Conservation (phyloP, 2,113 vertebrate genomes). For the Dissostichus mawsoni region DNA sequence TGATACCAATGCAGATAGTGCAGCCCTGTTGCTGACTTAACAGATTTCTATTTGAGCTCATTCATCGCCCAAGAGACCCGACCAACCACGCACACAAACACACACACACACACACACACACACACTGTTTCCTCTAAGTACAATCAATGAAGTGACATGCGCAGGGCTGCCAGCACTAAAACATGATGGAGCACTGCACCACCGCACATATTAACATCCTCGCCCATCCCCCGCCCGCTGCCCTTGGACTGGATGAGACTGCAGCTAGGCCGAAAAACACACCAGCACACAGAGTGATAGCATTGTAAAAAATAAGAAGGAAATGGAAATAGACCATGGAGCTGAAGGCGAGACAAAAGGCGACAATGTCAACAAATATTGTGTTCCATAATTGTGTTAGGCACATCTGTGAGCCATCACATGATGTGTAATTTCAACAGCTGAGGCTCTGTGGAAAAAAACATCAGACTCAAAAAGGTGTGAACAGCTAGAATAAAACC, state of each 20-base stretch:
- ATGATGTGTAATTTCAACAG: slow-evolving; percentile 23
- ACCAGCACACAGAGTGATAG: slow-evolving; percentile 10
- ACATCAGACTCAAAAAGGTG: slow-evolving; percentile 26
- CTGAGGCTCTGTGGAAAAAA: slow-evolving; percentile 25
- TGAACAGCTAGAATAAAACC: slow-evolving; percentile 5
- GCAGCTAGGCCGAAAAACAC: background rate
- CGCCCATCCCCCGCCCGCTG: slow-evolving; percentile 1
- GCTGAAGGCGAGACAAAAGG: background rate
- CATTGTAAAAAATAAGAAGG: slow-evolving; percentile 7
- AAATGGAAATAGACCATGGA: slow-evolving; percentile 2
- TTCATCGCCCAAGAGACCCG: slow-evolving; percentile 31
- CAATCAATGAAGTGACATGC: slow-evolving; percentile 56
- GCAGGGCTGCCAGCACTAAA: slow-evolving; percentile 27
- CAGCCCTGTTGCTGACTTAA: slow-evolving; percentile 54
- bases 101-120: slow-evolving; percentile 13
- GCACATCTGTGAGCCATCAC: slow-evolving; percentile 22
- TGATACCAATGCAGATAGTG: slow-evolving; percentile 14
- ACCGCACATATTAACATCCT: background rate
- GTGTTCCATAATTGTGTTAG: slow-evolving; percentile 14
- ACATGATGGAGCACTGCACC: slow-evolving; percentile 64
- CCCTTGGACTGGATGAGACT: slow-evolving; percentile 6
- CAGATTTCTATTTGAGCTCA: slow-evolving; percentile 18
- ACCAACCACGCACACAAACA: background rate
- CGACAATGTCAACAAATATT: background rate
- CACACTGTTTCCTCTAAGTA: background rate